Evolutionary conservation across 1,140 invertebrate species (phyloP).

Genomic region (Drosophila nasuta): DNA sequence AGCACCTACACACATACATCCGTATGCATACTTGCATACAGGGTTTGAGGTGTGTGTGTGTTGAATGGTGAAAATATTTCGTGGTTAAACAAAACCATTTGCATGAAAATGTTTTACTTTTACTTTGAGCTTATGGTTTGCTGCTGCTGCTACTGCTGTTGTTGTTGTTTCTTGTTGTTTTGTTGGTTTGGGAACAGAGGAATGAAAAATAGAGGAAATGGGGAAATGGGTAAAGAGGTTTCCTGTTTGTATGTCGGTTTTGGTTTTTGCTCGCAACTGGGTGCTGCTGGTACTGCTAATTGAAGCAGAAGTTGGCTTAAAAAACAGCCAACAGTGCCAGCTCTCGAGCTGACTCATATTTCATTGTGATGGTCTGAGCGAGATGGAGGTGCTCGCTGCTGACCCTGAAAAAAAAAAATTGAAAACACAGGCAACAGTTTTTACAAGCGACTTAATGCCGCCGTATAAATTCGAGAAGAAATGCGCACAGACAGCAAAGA

Average conservation of each 20-base stretch:
- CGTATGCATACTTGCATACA: neutral
- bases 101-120: slow-evolving; percentile 80
- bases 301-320: slow-evolving; percentile 54
- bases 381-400: neutral
- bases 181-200: slow-evolving; percentile 27
- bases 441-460: slow-evolving; percentile 12
- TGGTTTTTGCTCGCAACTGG: slow-evolving; percentile 14
- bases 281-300: slow-evolving; percentile 53
- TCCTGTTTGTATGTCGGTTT: slow-evolving; percentile 55
- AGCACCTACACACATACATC: neutral
- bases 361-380: slow-evolving; percentile 4
- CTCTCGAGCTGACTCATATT: slow-evolving; percentile 38
- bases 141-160: neutral
- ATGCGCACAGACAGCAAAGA: slow-evolving; percentile 19
- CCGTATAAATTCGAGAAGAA: slow-evolving; percentile 12
- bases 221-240: slow-evolving; percentile 9
- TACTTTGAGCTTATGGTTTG: slow-evolving; percentile 61
- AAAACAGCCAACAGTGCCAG: slow-evolving; percentile 11
- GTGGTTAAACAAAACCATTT: slow-evolving; percentile 80
- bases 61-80: slow-evolving; percentile 72
- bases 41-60: slow-evolving; percentile 36
- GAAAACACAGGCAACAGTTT: slow-evolving; percentile 40
- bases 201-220: slow-evolving; percentile 3
- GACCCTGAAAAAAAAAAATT: slow-evolving; percentile 35
- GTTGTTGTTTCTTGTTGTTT: neutral